Conservation (phyloP, 2,888 invertebrate genomes). For the Pyrgus malvae region DNA sequence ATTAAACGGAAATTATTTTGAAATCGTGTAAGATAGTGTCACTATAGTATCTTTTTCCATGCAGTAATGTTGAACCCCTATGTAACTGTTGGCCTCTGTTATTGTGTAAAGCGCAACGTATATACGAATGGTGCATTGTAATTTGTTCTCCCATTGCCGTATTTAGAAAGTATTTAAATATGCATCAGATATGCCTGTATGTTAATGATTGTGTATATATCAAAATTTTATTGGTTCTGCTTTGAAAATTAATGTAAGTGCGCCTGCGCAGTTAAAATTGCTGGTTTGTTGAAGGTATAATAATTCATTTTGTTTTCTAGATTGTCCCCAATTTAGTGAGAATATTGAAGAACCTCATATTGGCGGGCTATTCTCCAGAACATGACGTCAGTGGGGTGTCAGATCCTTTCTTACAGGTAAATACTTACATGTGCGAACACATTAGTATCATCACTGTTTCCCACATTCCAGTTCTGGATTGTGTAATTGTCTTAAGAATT, state of each 20-base stretch:
- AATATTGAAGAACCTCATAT: slow-evolving; percentile 98
- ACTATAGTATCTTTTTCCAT: background rate
- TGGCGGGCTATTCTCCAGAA: slow-evolving; percentile 99
- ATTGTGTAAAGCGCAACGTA: slow-evolving; percentile 17
- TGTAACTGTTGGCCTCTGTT: slow-evolving; percentile 13
- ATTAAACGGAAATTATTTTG: no score
- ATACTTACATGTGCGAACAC: background rate
- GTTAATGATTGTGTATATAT: slow-evolving; percentile 19
- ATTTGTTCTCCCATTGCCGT: slow-evolving; percentile 10
- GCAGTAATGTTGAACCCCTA: slow-evolving; percentile 7
- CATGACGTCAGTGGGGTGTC: slow-evolving; percentile 99
- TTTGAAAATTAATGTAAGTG: slow-evolving; percentile 6
- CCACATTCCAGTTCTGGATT: no score
- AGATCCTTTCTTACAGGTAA: slow-evolving; percentile 98
- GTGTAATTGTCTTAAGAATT: no score
- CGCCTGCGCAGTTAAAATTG: background rate
- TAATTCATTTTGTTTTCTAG: slow-evolving; percentile 81
- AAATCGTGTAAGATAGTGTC: slow-evolving; percentile 2
- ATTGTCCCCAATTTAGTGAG: slow-evolving; percentile 99
- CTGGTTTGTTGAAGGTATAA: slow-evolving; percentile 6
- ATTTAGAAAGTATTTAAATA: slow-evolving; percentile 22
- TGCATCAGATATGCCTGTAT: slow-evolving; percentile 18
- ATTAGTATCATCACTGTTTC: no score
- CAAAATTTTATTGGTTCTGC: slow-evolving; percentile 9
- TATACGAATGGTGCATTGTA: slow-evolving; percentile 12